Percentiles rank a stretch among this genome's conserved stretches.
phyloP scores from a whole-genome alignment of 2,113 vertebrate species.

The Ramphastos sulfuratus region DNA sequence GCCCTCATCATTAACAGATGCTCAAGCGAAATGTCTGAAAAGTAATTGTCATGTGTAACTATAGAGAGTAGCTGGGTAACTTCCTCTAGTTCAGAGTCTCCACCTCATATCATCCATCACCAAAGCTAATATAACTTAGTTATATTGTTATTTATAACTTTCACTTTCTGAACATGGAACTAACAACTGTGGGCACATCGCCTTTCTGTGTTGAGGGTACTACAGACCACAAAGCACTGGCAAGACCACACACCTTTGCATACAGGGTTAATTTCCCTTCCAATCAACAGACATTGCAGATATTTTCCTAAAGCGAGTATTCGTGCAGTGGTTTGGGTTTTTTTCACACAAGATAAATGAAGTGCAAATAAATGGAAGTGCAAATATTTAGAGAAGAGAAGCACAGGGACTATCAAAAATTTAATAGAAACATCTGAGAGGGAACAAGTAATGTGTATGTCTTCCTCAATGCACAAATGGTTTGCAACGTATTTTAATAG shows the following conservation, averaged over 20 bases:
- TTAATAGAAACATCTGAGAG: slow-evolving; percentile 5
- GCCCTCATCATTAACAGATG: neutral
- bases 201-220: neutral
- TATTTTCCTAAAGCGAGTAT: neutral
- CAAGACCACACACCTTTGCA: neutral
- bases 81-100: neutral
- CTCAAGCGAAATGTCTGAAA: neutral
- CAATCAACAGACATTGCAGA: neutral
- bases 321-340: neutral
- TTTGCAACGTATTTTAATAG: neutral
- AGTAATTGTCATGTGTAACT: fast-evolving
- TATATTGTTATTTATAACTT: neutral
- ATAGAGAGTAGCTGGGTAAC: neutral
- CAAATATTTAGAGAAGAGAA: slow-evolving; percentile 24
- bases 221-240: neutral
- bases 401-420: neutral
- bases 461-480: neutral
- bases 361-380: slow-evolving; percentile 9
- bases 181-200: neutral
- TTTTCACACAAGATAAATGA: neutral
- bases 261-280: neutral
- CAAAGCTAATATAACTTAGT: neutral
- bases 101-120: neutral
- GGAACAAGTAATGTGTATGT: neutral
- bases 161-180: neutral